A percentile compares a stretch with the other conserved stretches of the same genome.
These are phyloP conservation scores for Drosophila macrospina DNA, from an alignment of 2,888 invertebrate species.

Conservation along the genomic window DNA sequence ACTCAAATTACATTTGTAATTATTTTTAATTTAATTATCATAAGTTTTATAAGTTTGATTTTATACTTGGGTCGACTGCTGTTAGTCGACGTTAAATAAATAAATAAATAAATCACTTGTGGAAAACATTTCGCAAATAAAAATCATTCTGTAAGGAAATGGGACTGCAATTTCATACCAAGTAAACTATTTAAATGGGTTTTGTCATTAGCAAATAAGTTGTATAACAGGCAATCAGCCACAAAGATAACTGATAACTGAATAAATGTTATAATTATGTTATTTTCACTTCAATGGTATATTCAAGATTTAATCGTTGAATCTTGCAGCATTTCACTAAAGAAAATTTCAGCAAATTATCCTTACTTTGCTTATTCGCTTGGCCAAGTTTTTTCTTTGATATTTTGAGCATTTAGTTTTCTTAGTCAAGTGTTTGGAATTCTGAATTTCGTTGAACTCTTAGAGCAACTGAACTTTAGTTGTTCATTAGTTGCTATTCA, in stretches of 20 bases:
- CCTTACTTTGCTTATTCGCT: neutral
- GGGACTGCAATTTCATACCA: neutral
- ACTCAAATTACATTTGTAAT: too few species aligned
- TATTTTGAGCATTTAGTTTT: conserved; percentile 13
- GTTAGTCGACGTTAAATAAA: too few species aligned
- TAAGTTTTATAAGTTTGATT: too few species aligned
- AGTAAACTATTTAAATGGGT: neutral
- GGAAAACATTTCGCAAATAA: neutral
- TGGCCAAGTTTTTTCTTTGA: conserved; percentile 16
- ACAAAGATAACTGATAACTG: neutral
- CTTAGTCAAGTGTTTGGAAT: conserved; percentile 27
- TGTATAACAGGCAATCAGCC: neutral
- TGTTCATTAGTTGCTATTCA: conserved; percentile 51
- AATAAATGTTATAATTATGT: neutral
- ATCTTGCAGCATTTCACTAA: conserved; percentile 2
- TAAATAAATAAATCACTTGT: too few species aligned
- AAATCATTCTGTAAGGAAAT: neutral
- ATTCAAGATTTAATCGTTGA: conserved; percentile 6
- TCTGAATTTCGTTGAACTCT: neutral
- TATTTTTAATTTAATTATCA: too few species aligned
- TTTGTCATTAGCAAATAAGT: conserved; percentile 4
- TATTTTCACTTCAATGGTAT: neutral
- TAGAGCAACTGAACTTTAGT: conserved; percentile 16
- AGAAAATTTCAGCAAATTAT: conserved; percentile 6
- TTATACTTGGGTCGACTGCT: too few species aligned